Evolutionary conservation across 1,140 invertebrate species (phyloP).

Genomic region (Catajapyx aquilonaris): DNA sequence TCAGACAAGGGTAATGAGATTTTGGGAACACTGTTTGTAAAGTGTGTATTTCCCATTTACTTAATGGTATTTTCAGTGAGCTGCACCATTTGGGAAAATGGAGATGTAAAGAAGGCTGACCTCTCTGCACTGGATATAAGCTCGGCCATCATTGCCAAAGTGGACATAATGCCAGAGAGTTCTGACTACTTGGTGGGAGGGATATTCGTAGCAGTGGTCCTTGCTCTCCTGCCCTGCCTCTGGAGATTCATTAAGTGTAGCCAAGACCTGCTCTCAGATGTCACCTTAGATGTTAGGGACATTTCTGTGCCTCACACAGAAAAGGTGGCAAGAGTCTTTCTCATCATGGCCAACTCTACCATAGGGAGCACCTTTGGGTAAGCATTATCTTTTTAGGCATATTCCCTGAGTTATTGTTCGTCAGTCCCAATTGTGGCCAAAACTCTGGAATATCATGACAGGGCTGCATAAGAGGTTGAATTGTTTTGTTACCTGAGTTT

Average conservation of each 20-base stretch:
- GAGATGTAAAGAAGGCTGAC: slow-evolving; percentile 75
- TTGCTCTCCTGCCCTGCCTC: slow-evolving; percentile 15
- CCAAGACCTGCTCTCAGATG: neutral
- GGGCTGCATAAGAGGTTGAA: too few species aligned
- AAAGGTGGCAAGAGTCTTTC: too few species aligned
- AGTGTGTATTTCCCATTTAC: too few species aligned
- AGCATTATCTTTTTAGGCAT: too few species aligned
- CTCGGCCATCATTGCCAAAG: slow-evolving; percentile 71
- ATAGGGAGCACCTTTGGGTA: too few species aligned
- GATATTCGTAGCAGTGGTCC: slow-evolving; percentile 15
- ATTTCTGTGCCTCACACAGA: too few species aligned
- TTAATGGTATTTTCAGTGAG: slow-evolving; percentile 61
- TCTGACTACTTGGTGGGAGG: slow-evolving; percentile 63
- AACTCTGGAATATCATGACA: too few species aligned
- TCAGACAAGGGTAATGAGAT: slow-evolving; percentile 46
- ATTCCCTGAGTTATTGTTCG: too few species aligned
- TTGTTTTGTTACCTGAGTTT: too few species aligned
- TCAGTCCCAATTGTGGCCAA: too few species aligned
- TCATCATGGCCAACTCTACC: too few species aligned
- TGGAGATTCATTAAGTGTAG: slow-evolving; percentile 10
- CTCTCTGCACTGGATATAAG: slow-evolving; percentile 83
- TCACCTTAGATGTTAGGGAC: neutral
- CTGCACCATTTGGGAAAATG: slow-evolving; percentile 81
- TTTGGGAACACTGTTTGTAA: slow-evolving; percentile 2
- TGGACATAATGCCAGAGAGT: slow-evolving; percentile 59